Evolutionary conservation across 2,113 vertebrate genomes (phyloP).

Genomic region (Thunnus thynnus): DNA sequence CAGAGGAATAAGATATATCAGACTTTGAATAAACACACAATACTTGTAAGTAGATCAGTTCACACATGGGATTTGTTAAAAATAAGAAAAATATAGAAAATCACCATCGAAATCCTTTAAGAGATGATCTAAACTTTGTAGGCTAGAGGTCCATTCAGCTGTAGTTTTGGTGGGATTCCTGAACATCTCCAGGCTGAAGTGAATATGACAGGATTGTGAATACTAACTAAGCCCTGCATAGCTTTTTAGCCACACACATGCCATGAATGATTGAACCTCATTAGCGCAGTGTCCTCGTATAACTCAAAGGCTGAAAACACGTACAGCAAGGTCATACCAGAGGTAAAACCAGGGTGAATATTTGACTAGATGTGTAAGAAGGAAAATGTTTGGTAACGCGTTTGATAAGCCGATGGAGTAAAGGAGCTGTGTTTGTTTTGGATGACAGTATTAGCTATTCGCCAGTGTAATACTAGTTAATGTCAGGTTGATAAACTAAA

Average conservation of each 20-base stretch:
- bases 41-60: too few relatives aligned
- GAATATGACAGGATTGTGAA: background rate
- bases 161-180: background rate
- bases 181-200: background rate
- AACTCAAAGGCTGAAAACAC: background rate
- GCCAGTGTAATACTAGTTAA: background rate
- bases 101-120: too few relatives aligned
- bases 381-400: background rate
- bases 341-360: background rate
- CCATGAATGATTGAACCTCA: background rate
- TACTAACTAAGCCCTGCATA: background rate
- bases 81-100: too few relatives aligned
- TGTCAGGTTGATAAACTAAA: background rate
- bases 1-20: too few relatives aligned
- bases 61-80: too few relatives aligned
- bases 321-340: constrained; percentile 5
- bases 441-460: background rate
- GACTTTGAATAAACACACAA: too few relatives aligned
- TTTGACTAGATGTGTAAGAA: background rate
- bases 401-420: background rate
- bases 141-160: background rate
- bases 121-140: too few relatives aligned
- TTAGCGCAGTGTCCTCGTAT: background rate
- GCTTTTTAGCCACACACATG: background rate
- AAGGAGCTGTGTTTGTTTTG: background rate